Percentiles rank a stretch among this genome's conserved stretches.
Conservation (phyloP, 2,797 vertebrate species). For the Sebastes diaconus region DNA sequence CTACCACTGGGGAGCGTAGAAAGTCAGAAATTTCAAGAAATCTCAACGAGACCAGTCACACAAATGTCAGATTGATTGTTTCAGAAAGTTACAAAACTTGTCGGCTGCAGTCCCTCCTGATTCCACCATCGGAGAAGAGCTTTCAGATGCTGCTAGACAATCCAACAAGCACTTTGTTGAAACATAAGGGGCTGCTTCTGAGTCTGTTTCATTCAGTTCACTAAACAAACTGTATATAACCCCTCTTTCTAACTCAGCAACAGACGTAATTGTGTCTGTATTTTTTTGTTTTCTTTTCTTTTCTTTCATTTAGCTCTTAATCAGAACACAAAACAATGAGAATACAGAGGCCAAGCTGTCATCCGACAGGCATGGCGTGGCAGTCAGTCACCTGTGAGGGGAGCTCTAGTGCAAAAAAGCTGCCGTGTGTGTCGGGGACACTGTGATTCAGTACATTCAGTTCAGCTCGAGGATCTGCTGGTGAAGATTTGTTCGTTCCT, state of each 20-base stretch:
- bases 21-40: background rate
- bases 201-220: background rate
- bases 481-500: slow-evolving; percentile 20
- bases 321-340: background rate
- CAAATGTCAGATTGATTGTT: background rate
- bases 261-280: background rate
- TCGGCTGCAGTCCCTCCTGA: background rate
- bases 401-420: slow-evolving; percentile 46
- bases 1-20: background rate
- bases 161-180: background rate
- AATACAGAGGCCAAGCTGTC: background rate
- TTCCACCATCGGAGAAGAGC: background rate
- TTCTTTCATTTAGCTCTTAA: background rate
- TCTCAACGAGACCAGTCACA: background rate
- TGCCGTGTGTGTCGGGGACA: background rate
- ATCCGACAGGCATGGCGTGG: background rate
- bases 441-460: background rate
- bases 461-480: slow-evolving; percentile 4
- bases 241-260: background rate
- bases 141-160: background rate
- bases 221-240: too few species aligned
- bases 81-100: background rate
- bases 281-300: background rate
- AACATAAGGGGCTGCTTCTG: background rate
- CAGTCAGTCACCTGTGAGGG: slow-evolving; percentile 39